A percentile compares a stretch with the other conserved stretches of the same genome.
Conservation (phyloP, 2,888 invertebrate species). For the Monoplex corrugatus region DNA sequence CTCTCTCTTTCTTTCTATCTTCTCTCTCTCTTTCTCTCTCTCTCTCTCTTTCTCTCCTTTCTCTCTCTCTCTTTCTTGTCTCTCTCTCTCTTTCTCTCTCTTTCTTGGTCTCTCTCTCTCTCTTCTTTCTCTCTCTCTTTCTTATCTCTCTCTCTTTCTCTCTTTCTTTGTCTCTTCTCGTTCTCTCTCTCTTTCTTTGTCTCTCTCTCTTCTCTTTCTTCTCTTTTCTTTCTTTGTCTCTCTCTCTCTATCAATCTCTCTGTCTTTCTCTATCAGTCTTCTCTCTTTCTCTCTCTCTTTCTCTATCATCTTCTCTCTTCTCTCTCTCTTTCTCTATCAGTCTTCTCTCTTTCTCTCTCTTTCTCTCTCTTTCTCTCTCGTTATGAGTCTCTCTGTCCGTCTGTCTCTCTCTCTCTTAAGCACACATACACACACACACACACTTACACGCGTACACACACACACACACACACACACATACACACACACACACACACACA, state of each 20-base stretch:
- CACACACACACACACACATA: background rate
- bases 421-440: background rate
- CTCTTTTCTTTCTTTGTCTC: no score
- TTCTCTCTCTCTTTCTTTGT: background rate
- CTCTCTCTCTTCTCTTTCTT: background rate
- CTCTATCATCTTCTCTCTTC: background rate
- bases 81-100: no score
- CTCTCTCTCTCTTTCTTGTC: background rate
- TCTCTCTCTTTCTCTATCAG: no score
- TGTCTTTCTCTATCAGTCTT: background rate
- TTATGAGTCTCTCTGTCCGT: no score
- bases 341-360: no score
- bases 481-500: background rate
- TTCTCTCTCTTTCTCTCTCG: no score
- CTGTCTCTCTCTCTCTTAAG: background rate
- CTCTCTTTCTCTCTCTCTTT: slow-evolving; percentile 13
- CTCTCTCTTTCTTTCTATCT: background rate
- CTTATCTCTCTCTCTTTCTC: background rate
- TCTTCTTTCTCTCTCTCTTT: background rate
- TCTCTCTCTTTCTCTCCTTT: no score
- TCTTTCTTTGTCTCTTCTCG: background rate
- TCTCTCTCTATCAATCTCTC: background rate
- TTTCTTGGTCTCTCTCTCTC: no score
- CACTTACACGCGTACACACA: background rate
- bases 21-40: no score